Evolutionary conservation across 2,888 invertebrate species (phyloP), one percentile per base, ranked within the genome.

Genomic region (Agriopis leucophaearia): DNA sequence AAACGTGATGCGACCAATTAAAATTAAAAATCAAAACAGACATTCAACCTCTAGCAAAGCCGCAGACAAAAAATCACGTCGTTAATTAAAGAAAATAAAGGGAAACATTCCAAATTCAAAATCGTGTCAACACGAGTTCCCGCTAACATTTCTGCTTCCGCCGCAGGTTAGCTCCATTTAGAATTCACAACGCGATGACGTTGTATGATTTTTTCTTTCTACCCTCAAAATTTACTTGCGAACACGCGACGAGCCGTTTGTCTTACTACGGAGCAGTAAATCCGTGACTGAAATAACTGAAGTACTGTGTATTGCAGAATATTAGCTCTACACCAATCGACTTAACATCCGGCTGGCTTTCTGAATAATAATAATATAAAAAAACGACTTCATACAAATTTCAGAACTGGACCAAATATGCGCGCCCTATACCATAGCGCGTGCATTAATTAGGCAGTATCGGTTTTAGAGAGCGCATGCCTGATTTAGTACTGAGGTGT

Each of bases 201-300:
- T 72, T 68, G 70, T 74, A 75, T 72, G 75, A 74, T 75, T 75
- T 74, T 75, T 72, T 72, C 56, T 64, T 74, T 66, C 70, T 72
- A 73, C 73, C 71, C 68, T 75, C 70, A 80, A 85, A 85, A 87
- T 87, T 87, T 87, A 84, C 81, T 85, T 82, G 84, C 82, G 80
- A 82, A 82, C 81, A 78, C 69, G 79, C 79, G 79, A 78, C 82
- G 78, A 77, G 79, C 79, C 84, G 82, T 84, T 88, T 87, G 85
- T 88, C 84, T 87, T 84, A 85, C 84, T 81, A 78, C 75, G 82
- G 80, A 78, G 77, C 82, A 77, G 85, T 83, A 84, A 88, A 87
- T 86, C 82, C 88, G 88, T 88, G 88, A 88, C 88, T 86, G 78
- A 88, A 88, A 88, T 88, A 86, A 82, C 78, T 74, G 75, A 74